Percentiles rank a stretch among this genome's conserved stretches.
These are phyloP conservation scores for Crocodylus rhombifer DNA, from an alignment of 2,797 vertebrate genomes.

Conservation along the genomic window DNA sequence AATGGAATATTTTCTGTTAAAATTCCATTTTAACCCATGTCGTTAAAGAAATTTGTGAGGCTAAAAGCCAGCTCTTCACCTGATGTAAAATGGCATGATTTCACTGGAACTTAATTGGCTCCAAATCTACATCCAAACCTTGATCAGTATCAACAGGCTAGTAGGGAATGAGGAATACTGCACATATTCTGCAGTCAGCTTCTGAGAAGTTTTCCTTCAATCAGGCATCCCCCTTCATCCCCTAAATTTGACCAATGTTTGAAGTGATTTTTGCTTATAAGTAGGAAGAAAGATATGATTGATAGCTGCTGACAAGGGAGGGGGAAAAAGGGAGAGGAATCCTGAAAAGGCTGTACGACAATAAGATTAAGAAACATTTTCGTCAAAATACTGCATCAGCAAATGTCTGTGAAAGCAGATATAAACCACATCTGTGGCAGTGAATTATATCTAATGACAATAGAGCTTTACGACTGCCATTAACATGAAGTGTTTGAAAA, in stretches of 20 bases:
- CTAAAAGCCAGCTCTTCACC: not conserved
- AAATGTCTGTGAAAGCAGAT: not conserved
- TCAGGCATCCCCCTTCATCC: not conserved
- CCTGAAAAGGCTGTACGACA: not conserved
- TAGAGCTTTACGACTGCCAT: slow-evolving; percentile 18
- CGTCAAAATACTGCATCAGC: not conserved
- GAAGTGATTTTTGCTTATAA: not conserved
- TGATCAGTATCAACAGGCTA: not conserved
- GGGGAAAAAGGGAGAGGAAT: not conserved
- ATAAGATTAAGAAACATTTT: not conserved
- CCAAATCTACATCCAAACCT: not conserved
- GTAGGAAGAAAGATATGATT: not conserved
- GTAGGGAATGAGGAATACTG: not conserved
- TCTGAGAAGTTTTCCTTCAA: not conserved
- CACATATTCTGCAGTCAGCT: not conserved
- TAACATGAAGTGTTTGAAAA: slow-evolving; percentile 49
- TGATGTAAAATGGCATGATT: not conserved
- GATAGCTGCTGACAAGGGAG: not conserved
- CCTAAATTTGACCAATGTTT: not conserved
- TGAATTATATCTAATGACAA: slow-evolving; percentile 31
- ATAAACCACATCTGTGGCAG: not conserved
- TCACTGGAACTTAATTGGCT: not conserved
- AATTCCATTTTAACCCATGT: not conserved
- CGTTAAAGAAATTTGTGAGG: not conserved
- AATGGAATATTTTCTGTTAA: not conserved